Base-by-base conservation (phyloP, 1,140 invertebrate species). In the Drosophila santomea region DNA sequence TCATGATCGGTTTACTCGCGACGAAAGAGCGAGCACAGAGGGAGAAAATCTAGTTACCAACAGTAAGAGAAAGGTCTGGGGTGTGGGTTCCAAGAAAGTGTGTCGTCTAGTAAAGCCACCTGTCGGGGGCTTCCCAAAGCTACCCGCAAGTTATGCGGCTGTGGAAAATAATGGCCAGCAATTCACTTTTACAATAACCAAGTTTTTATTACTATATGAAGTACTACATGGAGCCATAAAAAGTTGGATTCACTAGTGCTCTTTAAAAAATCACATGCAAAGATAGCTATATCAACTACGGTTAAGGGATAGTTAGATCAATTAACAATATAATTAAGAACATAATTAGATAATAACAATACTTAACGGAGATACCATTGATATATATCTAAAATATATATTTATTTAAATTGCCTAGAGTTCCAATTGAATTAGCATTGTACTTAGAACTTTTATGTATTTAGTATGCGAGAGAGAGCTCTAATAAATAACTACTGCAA, bases 61-160 rank as follows among this genome's bases (percentile, higher is more conserved):
- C 23, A 11, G 11, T 32, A 68, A 69, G 63, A 67, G 41, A 71
- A 57, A 47, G 17, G 36, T 64, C 60, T 20, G 8, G 11, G 28
- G 17, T 43, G 38, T 44, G 23, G 25, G 11, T 2, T 17, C 4
- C 14, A 12, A 43, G 23, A 41, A 28, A 56, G 38, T 14, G 28
- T 5, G 32, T 52, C 15, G 32, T 52, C 15, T 52, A 6, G 14
- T 7, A 23, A 47, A 56, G 68, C 64, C 68, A 57, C 54, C 68
- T 71, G 14, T 7, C 28, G 68, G 39, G 52, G 50, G 64, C 68
- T 71, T 71, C 48, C 1, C 11, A 25, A 71, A 50, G 25, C 44
- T 36, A 3, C 5, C 12, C 11, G 4, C 7, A 25, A 5, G 15
- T 41, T 47, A 39, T 56, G 47, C 4, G 45, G 20, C 62, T 50